Evolutionary conservation across 1,140 invertebrate genomes (phyloP), one percentile per base, ranked within the genome.

Genomic region (Tetramorium parvispinum): DNA sequence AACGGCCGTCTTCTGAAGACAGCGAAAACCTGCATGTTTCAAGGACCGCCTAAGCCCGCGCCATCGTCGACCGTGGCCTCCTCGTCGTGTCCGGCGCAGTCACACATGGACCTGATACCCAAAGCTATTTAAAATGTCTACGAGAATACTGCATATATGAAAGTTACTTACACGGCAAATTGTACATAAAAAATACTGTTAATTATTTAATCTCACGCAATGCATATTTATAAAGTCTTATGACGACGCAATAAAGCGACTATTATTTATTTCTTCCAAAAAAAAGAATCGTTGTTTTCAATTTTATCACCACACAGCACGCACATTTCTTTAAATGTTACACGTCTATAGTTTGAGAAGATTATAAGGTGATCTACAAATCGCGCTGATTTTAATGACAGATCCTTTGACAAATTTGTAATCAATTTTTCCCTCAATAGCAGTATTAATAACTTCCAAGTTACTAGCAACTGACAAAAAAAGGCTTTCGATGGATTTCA

Each of bases 1-100:
- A 91, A 93, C 18, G 95, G 96, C 3, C 92, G 94, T 65, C 93
- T 97, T 53, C 85, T 97, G 61, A 97, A 96, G 91, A 96, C 96
- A 5, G 95, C 96, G 0, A 97, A 96, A 88, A 96, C 95, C 73
- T 96, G 96, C 61, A 96, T 96, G 93, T 97, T 97, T 88, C 95
- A 96, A 81, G 95, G 95, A 18, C 93, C 95, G 4, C 93, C 95
- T 76, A 95, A 95, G 87, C 94, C 95, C 1, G 93, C 92, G 6
- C 91, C 87, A 8, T 93, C 92, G 0, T 93, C 92, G 40, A 93
- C 93, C 2, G 46, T 81, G 1, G 81, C 87, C 27, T 87, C 91
- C 4, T 89, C 92, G 4, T 95, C 71, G 13, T 91, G 89, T 40
- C 75, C 87, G 1, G 82, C 66, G 8, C 87, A 79, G 13, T 92